Base-by-base conservation (phyloP, 1,140 invertebrate species). In the Drosophila oshimai region DNA sequence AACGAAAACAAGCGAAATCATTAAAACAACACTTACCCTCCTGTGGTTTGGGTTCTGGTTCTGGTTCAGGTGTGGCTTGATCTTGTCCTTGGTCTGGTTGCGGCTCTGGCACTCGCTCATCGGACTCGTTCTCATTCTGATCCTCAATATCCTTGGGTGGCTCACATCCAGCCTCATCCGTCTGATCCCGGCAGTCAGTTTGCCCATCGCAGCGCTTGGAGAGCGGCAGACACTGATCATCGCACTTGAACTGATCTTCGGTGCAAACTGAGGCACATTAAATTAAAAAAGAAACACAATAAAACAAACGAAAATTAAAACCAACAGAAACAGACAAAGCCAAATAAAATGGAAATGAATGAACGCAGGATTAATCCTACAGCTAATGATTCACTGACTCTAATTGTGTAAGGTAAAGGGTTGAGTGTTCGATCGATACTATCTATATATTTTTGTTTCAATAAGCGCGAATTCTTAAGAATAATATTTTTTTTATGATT, bases 231-330 rank as follows among this genome's bases (percentile, higher is more conserved):
- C 94, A 95, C 24, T 92, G 87, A 2, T 91, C 67, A 53, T 93
- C 92, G 64, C 93, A 93, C 44, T 92, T 92, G 80, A 94, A 94
- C 74, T 94, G 92, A 7, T 92, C 92, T 62, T 92, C 91, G n/a
- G 80, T 76, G 90, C 94, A 95, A 70, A 79, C 76, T 90, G 81
- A 54, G 86, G 17, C 6, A 12, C 20, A 28, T 26, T 7, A 62
- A 50, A 47, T 7, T 36, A 44, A 51, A 49, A 61, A 60, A 10
- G 17, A 33, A 64, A 73, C 17, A 31, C 26, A 51, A 64, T 37
- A 36, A 33, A 42, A 4, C n/a, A 54, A 83, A 39, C 18, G 17
- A 47, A 62, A 47, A 22, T 26, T 6, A 60, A 34, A 71, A 57
- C 28, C 2, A 31, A 61, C 20, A 13, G 2, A 13, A 57, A 58